These are phyloP conservation scores for Gavia stellata DNA, from an alignment of 2,113 vertebrate species.

Conservation along the genomic window DNA sequence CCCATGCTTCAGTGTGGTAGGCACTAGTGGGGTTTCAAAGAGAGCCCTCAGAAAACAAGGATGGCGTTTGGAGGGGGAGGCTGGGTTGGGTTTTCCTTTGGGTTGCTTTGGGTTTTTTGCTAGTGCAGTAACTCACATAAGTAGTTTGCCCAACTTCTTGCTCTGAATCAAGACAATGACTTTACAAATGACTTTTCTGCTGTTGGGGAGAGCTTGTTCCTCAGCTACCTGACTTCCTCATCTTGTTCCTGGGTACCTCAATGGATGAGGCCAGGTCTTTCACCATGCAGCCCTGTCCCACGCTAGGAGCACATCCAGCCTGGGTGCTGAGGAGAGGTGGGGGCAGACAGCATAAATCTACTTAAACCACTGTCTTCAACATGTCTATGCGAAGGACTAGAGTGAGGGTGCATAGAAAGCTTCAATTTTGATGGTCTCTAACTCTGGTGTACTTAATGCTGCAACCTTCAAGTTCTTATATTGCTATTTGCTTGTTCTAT, in stretches of 20 bases:
- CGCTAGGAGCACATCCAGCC: background rate
- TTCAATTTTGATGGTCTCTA: background rate
- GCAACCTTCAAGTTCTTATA: background rate
- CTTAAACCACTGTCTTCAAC: background rate
- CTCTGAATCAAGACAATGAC: background rate
- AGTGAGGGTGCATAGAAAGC: background rate
- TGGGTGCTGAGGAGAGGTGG: background rate
- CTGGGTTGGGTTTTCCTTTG: background rate
- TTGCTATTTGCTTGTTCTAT: background rate
- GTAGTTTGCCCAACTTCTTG: background rate
- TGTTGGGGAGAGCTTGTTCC: background rate
- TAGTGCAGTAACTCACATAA: background rate
- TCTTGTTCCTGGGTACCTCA: background rate
- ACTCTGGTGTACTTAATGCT: background rate
- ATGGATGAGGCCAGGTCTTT: background rate
- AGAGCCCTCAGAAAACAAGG: background rate
- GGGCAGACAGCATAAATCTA: background rate
- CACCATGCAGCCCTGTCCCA: background rate
- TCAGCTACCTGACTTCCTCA: background rate
- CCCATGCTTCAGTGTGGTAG: fast-evolving
- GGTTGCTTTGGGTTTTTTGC: background rate
- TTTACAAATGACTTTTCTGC: background rate
- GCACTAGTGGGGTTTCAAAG: background rate
- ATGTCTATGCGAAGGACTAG: background rate
- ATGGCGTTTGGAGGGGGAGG: background rate